phyloP scores from a whole-genome alignment of 2,888 invertebrate species.

The Caenorhabditis imperialis region DNA sequence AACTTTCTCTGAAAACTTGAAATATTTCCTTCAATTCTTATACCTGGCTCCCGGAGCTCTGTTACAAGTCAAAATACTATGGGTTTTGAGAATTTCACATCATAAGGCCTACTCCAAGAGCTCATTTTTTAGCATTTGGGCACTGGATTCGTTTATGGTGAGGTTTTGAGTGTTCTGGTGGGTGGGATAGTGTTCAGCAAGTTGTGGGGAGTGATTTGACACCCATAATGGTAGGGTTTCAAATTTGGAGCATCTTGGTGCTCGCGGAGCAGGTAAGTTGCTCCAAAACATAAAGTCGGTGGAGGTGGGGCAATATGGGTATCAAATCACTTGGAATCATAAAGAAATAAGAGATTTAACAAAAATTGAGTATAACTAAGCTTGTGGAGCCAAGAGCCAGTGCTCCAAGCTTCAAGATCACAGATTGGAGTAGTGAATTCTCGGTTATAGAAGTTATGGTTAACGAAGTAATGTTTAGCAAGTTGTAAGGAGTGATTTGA shows the following conservation, averaged over 20 bases:
- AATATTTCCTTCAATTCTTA: constrained; percentile 16
- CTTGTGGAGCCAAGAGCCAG: too few relatives aligned
- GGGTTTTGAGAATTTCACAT: constrained; percentile 14
- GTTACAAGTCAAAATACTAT: constrained; percentile 16
- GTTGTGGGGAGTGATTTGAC: neutral
- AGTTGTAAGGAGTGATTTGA: neutral
- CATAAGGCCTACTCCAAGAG: constrained; percentile 2
- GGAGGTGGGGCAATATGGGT: neutral
- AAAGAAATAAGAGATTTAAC: too few relatives aligned
- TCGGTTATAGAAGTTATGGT: too few relatives aligned
- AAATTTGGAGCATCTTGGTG: neutral
- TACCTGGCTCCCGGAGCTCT: constrained; percentile 19
- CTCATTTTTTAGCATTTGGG: constrained; percentile 30
- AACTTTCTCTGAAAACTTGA: constrained; percentile 10
- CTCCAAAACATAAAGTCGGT: too few relatives aligned
- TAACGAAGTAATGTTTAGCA: too few relatives aligned
- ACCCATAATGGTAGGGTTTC: neutral
- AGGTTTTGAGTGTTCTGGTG: neutral
- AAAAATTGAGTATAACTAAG: too few relatives aligned
- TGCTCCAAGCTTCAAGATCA: too few relatives aligned
- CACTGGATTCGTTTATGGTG: constrained; percentile 22
- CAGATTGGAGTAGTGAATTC: too few relatives aligned
- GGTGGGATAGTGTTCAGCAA: too few relatives aligned
- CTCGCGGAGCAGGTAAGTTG: neutral
- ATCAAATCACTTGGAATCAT: neutral